A percentile compares a stretch with the other conserved stretches of the same genome.
Conservation (phyloP, 2,113 vertebrate species). For the Chloroceryle aenea region DNA sequence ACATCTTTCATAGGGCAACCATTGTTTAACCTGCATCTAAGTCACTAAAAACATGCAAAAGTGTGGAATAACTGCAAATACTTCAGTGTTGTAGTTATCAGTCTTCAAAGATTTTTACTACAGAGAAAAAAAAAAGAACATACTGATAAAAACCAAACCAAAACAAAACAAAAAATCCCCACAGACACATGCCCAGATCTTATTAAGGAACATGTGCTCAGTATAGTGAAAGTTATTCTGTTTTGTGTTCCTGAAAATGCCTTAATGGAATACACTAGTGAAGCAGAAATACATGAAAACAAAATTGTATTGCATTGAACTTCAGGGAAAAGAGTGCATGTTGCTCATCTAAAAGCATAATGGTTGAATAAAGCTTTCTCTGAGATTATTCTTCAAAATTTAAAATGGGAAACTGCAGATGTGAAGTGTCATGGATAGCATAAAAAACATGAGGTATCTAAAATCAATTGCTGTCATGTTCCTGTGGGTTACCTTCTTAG, state of each 20-base stretch:
- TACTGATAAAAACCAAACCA: not conserved
- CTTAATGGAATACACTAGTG: not conserved
- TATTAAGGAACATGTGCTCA: not conserved
- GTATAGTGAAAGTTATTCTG: not conserved
- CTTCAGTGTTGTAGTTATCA: not conserved
- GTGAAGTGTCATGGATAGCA: not conserved
- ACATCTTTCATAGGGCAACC: not conserved
- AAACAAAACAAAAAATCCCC: not conserved
- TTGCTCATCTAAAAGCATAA: not conserved
- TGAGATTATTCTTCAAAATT: not conserved
- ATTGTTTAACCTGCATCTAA: not conserved
- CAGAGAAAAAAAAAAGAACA: not conserved
- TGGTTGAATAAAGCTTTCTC: not conserved
- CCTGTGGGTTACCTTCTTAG: not conserved
- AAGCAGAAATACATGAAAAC: not conserved
- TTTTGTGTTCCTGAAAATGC: not conserved
- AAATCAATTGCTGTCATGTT: constrained; percentile 17
- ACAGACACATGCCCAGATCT: not conserved
- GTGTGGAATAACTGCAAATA: not conserved
- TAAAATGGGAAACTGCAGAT: not conserved
- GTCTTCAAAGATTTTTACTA: not conserved
- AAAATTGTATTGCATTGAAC: not conserved
- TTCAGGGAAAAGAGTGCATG: not conserved
- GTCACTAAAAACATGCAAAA: not conserved
- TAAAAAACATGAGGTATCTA: not conserved